A percentile compares a stretch with the other conserved stretches of the same genome.
Conservation (phyloP, 2,888 invertebrate species). For the Heliconius aoede region DNA sequence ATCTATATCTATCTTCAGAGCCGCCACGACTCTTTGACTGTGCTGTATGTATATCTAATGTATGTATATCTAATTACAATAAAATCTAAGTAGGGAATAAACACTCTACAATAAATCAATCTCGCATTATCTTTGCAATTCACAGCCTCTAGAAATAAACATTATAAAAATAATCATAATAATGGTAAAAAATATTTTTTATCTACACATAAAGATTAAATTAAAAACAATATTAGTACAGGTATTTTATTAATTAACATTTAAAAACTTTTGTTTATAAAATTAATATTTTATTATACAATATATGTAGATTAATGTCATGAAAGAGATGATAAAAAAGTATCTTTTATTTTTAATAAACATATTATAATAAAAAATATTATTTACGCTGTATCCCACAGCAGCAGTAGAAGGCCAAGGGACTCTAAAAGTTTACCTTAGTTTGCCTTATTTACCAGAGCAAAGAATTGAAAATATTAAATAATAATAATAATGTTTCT, state of each 20-base stretch:
- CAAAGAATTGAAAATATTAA: no score
- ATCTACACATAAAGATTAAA: neutral
- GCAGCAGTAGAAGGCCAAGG: no score
- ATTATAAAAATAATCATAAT: neutral
- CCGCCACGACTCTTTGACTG: neutral
- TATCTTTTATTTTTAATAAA: neutral
- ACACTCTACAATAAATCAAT: conserved; percentile 16
- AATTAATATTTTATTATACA: no score
- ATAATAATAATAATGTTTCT: no score
- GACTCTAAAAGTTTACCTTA: no score
- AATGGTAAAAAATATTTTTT: neutral
- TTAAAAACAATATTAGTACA: neutral
- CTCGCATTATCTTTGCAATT: conserved; percentile 10
- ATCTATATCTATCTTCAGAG: neutral
- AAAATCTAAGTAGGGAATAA: conserved; percentile 25
- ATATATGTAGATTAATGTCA: no score
- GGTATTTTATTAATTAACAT: neutral
- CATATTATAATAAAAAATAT: no score
- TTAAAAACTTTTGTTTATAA: neutral
- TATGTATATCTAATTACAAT: no score
- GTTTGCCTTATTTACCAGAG: no score
- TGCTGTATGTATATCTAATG: neutral
- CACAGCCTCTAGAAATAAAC: conserved; percentile 26
- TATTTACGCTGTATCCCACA: no score
- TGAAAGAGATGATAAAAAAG: neutral